phyloP scores from a whole-genome alignment of 37 sponge, comb jelly and placozoan species.

The Ianthella basta region DNA sequence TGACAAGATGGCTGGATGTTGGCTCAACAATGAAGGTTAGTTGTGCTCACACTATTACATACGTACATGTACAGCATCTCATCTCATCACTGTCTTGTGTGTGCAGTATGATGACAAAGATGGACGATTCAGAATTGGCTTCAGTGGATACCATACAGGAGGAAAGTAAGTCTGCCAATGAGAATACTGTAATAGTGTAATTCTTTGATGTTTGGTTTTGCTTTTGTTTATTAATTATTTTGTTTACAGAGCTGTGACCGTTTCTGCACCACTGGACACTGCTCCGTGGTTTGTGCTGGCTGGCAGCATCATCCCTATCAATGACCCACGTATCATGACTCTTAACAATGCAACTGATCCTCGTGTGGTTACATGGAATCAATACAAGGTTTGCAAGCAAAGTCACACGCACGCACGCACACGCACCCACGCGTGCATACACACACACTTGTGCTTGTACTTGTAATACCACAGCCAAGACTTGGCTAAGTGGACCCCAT shows the following conservation, averaged over 20 bases:
- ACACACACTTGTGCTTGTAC: too few relatives aligned
- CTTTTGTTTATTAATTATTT: neutral
- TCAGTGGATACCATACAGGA: conserved; percentile 39
- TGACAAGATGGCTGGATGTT: conserved; percentile 50
- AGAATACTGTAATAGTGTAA: neutral
- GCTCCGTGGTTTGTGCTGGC: conserved; percentile 53
- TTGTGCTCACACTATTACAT: neutral
- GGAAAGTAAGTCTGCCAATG: conserved; percentile 31
- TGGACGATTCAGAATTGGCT: conserved; percentile 65
- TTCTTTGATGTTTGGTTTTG: too few relatives aligned
- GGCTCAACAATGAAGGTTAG: conserved; percentile 33
- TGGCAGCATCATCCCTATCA: conserved; percentile 49
- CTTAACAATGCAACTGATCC: conserved; percentile 66
- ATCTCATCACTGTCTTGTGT: neutral
- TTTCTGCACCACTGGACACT: conserved; percentile 43
- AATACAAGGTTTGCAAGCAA: conserved; percentile 15
- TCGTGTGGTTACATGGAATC: conserved; percentile 44
- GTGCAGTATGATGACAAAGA: conserved; percentile 55
- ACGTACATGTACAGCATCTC: neutral
- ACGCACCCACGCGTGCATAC: neutral
- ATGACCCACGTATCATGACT: conserved; percentile 55
- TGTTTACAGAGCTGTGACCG: conserved; percentile 25
- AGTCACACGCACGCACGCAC: conserved; percentile 34
- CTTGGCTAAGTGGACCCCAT: too few relatives aligned
- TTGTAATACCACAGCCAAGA: too few relatives aligned